Evolutionary conservation across 1,140 invertebrate genomes (phyloP), one percentile per base, ranked within the genome.

Genomic region (Battus philenor): DNA sequence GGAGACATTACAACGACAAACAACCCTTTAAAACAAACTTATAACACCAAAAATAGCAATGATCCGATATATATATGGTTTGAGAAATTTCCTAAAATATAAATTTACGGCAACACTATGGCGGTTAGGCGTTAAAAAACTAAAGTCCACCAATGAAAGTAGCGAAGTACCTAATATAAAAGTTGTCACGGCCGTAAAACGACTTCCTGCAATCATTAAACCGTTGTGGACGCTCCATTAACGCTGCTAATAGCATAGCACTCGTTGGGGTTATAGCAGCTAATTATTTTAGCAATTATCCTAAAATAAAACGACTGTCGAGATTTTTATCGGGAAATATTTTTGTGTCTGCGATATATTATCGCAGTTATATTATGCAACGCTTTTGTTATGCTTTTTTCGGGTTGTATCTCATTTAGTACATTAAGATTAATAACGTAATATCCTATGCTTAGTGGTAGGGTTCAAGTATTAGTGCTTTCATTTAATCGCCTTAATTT

Each of bases 221-320:
- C 46, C 44, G 51, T 54, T 60, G 32, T 50, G 39, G 57, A 58
- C 45, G 63, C 51, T 38, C 49, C 54, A 68, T 64, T 73, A 68
- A 72, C 65, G 50, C 22, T 47, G 57, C 60, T 75, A 71, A 71
- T 61, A 60, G 61, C 55, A 36, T 46, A 55, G 63, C 64, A 66
- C 53, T 56, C 38, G 59, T 65, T 65, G 47, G 39, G 31, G 45
- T 29, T 54, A 52, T 58, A 54, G 47, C 53, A 34, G 54, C 50
- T 72, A 68, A 69, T 71, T 64, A 67, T 69, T 69, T 54, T 43
- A 50, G 44, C 51, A 54, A 56, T 68, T 61, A 68, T 61, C 47
- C 48, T 43, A 51, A 49, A 45, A 57, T 59, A 59, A 47, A 55
- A 27, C 30, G 41, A 24, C 44, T 29, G 46, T 50, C 41, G 47